Evolutionary conservation across 2,888 invertebrate species (phyloP).

Genomic region (Elaeidobius kamerunicus): DNA sequence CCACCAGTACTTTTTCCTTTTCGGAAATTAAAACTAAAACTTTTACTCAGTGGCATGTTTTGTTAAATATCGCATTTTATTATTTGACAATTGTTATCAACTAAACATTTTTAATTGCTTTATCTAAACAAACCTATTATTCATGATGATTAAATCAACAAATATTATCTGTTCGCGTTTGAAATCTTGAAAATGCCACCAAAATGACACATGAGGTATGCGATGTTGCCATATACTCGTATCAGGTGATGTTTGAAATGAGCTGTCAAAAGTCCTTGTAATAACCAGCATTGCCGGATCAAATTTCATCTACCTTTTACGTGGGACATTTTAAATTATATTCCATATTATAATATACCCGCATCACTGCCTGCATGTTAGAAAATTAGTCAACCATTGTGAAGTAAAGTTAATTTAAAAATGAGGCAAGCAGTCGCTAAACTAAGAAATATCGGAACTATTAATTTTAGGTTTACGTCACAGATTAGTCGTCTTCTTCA

Average conservation of each 20-base stretch:
- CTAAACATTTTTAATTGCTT: conserved; percentile 4
- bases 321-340: too few species aligned
- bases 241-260: conserved; percentile 8
- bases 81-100: conserved; percentile 12
- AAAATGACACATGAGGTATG: conserved; percentile 7
- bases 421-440: too few species aligned
- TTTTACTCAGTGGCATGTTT: conserved; percentile 20
- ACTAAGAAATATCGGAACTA: too few species aligned
- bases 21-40: conserved; percentile 20
- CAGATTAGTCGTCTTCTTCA: too few species aligned
- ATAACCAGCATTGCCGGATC: background rate
- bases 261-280: background rate
- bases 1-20: conserved; percentile 2
- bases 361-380: too few species aligned
- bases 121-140: conserved; percentile 9
- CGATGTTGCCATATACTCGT: conserved; percentile 7
- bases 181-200: conserved; percentile 22
- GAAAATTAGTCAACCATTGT: too few species aligned
- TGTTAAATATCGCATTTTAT: conserved; percentile 2
- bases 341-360: too few species aligned
- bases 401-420: too few species aligned
- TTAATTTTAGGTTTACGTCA: too few species aligned
- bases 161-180: conserved; percentile 2
- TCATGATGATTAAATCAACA: conserved; percentile 2
- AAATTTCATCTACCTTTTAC: too few species aligned